Conservation (phyloP, 1,140 invertebrate species). For the Orius laevigatus region DNA sequence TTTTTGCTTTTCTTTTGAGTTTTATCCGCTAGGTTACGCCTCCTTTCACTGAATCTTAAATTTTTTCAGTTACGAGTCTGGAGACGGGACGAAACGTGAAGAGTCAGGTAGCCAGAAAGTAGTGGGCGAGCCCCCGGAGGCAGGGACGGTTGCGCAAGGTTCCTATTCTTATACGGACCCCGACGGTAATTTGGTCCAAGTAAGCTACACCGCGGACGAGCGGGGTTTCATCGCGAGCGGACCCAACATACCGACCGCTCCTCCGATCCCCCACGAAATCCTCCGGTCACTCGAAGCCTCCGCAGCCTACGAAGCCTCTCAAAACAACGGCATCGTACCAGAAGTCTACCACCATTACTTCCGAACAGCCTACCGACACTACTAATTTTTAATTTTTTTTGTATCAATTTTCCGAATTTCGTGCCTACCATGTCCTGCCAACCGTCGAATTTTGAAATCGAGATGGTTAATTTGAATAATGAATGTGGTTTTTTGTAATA, state of each 20-base stretch:
- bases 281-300: conserved; percentile 42
- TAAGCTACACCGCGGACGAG: conserved; percentile 58
- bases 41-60: too few relatives aligned
- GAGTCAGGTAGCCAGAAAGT: conserved; percentile 61
- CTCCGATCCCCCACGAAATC: conserved; percentile 52
- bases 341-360: background rate
- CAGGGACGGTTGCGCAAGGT: conserved; percentile 56
- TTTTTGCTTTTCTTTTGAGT: too few relatives aligned
- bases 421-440: too few relatives aligned
- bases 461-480: too few relatives aligned
- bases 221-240: conserved; percentile 39
- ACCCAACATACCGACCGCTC: conserved; percentile 43
- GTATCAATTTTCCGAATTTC: too few relatives aligned
- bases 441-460: too few relatives aligned
- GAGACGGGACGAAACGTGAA: conserved; percentile 63
- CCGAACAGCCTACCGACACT: background rate
- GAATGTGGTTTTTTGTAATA: too few relatives aligned
- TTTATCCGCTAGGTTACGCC: too few relatives aligned
- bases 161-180: conserved; percentile 45
- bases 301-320: background rate
- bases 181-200: conserved; percentile 45
- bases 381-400: too few relatives aligned
- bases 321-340: conserved; percentile 1
- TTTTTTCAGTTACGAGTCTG: conserved; percentile 58
- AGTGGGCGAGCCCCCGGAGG: conserved; percentile 36